Base-by-base conservation (phyloP, 1,140 invertebrate species). In the Popillia japonica region DNA sequence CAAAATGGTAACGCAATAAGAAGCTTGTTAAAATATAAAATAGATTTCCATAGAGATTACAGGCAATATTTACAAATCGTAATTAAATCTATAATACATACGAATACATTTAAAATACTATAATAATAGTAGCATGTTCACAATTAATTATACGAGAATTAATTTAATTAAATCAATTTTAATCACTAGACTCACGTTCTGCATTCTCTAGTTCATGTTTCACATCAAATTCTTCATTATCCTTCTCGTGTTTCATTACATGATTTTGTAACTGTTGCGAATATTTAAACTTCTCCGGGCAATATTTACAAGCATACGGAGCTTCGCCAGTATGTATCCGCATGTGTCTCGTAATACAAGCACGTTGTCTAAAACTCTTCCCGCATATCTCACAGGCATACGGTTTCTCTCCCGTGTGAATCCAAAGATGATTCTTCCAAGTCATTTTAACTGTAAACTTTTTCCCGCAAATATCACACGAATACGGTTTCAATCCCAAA, bases 401-500 rank as follows among this genome's bases (percentile, higher is more conserved):
- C 0, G 61, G 61, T 20, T 68, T 68, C 8, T 22, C 61, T 9
- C 61, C 61, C 0, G 61, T 68, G 22, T 68, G 61, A 34, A 34
- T 68, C 40, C 79, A 64, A n/a, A 79, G 23, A 61, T 82, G 82
- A 72, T 82, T 79, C 59, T 78, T 81, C 22, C 81, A 75, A 55
- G 78, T 77, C 14, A 80, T 78, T n/a, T n/a, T n/a, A n/a, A 42
- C 77, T 73, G 23, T 79, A 79, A 90, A 90, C 2, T 85, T 80
- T 79, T 88, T 90, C 0, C 86, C 86, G 82, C 90, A 91, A 10
- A 87, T 79, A 77, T 88, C 85, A 80, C 90, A 98, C 80, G 93
- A 92, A 84, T 96, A 97, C 0, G 96, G 96, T 83, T 96, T 96
- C n/a, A n/a, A 84, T 97, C 95, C 96, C 0, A 96, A 96, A 86